These are phyloP conservation scores for Ethmia dodecea DNA, from an alignment of 2,888 invertebrate species.

Conservation along the genomic window DNA sequence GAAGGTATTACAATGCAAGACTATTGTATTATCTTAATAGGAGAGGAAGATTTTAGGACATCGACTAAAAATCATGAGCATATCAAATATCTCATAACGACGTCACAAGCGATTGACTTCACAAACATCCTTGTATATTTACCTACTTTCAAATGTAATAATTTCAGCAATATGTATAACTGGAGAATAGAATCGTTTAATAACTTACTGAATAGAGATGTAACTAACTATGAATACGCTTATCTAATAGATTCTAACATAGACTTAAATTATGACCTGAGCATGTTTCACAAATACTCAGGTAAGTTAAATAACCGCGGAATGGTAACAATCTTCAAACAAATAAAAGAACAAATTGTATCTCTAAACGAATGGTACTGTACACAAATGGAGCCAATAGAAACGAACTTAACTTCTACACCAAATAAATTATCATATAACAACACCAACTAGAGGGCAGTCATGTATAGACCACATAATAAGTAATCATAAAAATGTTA, in stretches of 20 bases:
- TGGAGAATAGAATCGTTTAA: neutral
- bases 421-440: too few relatives aligned
- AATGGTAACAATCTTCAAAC: neutral
- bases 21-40: neutral
- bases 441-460: too few relatives aligned
- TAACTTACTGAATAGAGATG: neutral
- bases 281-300: neutral
- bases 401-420: too few relatives aligned
- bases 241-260: neutral
- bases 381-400: too few relatives aligned
- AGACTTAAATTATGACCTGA: neutral
- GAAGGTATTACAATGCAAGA: neutral
- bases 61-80: neutral
- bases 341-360: too few relatives aligned
- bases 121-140: neutral
- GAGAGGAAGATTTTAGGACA: neutral
- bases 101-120: neutral
- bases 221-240: neutral
- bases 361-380: too few relatives aligned
- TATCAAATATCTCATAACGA: neutral
- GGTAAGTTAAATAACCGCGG: neutral
- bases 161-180: neutral
- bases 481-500: too few relatives aligned
- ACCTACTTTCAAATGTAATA: neutral
- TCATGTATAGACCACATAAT: too few relatives aligned